Evolutionary conservation across 2,797 vertebrate species (phyloP), one percentile per base, ranked within the genome.

Genomic region (Danio choprae): DNA sequence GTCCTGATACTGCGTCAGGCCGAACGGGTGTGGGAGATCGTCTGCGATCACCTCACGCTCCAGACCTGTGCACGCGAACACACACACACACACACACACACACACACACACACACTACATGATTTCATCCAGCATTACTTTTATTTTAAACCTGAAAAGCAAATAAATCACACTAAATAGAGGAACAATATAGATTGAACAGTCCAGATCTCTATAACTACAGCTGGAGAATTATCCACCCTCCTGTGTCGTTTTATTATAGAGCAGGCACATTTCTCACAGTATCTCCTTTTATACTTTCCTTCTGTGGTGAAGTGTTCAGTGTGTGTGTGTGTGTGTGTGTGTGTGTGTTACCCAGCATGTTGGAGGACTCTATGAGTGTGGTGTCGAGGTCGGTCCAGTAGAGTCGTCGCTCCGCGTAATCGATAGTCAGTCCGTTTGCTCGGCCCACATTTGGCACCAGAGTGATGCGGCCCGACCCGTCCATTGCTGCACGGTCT

Each of bases 301-400:
- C n/a, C n/a, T n/a, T n/a, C n/a, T n/a, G n/a, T n/a, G n/a, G n/a
- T n/a, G n/a, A n/a, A n/a, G n/a, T n/a, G n/a, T n/a, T n/a, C n/a
- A n/a, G 29, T 29, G 29, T n/a, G n/a, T n/a, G n/a, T n/a, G n/a
- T n/a, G n/a, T n/a, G n/a, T n/a, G n/a, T n/a, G n/a, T n/a, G n/a
- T n/a, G n/a, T n/a, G n/a, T n/a, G n/a, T n/a, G n/a, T 29, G 29
- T 29, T 4, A 18, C 98, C 98, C 0, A 98, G 91, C 97, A 99
- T 99, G 93, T 98, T 97, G 81, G 97, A 97, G 0, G 97, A 99
- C 74, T 99, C 98, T 9, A 99, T 99, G 4, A 99, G 92, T 7
- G 97, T 98, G 8, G 98, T 99, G 87, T 99, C 98, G 5, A 99
- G 90, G 89, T 99, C 98, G 0, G 98, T 98, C 98, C 98, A 99